Evolutionary conservation across 2,113 vertebrate genomes (phyloP).

Genomic region (Isichthys henryi): DNA sequence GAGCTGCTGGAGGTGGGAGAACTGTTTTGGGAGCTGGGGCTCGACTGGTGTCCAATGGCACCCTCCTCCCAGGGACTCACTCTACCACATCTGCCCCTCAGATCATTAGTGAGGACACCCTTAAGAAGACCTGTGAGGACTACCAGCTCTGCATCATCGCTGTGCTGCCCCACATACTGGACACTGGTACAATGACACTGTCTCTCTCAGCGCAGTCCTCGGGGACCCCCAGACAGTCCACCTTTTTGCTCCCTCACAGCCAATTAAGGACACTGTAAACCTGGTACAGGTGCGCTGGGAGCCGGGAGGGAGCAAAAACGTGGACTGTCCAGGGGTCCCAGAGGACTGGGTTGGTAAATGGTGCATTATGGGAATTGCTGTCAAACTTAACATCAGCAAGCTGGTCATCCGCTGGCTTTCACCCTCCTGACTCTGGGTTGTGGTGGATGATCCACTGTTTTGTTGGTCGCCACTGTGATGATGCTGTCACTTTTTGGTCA

Average conservation of each 20-base stretch:
- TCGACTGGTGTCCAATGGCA: not conserved
- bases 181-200: conserved; percentile 69
- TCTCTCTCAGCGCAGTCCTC: not conserved
- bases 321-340: not conserved
- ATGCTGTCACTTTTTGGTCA: not conserved
- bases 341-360: not conserved
- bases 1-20: conserved; percentile 79
- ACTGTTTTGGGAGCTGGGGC: not conserved
- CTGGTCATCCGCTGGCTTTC: not conserved
- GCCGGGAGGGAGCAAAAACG: not conserved
- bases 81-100: conserved; percentile 43
- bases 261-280: not conserved
- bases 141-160: conserved; percentile 86
- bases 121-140: conserved; percentile 83
- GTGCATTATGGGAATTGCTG: not conserved
- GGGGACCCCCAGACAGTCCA: not conserved
- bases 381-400: not conserved
- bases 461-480: not conserved
- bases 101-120: conserved; percentile 71
- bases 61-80: not conserved
- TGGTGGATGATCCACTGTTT: not conserved
- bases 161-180: conserved; percentile 89
- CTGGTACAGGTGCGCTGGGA: not conserved
- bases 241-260: not conserved
- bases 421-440: not conserved